These are phyloP conservation scores for Hystrix brachyura DNA, from an alignment of 2,113 vertebrate species.

Conservation along the genomic window DNA sequence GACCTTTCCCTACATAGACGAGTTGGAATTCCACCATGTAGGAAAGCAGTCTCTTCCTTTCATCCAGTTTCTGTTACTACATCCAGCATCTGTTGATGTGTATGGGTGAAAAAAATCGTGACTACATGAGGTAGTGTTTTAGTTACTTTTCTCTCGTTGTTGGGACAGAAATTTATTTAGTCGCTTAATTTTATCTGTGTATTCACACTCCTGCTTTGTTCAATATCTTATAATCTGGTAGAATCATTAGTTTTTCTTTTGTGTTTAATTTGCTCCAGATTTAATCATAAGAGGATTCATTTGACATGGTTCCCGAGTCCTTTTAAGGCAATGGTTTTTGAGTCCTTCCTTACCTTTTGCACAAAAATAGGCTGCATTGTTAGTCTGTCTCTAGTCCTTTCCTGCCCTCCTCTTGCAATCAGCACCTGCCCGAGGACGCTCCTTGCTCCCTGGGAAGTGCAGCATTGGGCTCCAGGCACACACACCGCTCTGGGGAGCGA, in stretches of 20 bases:
- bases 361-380: neutral
- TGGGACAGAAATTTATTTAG: too few species aligned
- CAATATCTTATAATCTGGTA: neutral
- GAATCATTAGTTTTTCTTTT: neutral
- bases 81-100: too few species aligned
- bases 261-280: neutral
- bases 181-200: neutral
- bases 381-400: neutral
- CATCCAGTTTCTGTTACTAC: too few species aligned
- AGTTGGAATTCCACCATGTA: neutral
- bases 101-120: too few species aligned
- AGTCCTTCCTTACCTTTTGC: neutral
- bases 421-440: neutral
- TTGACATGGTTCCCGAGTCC: neutral
- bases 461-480: accelerated
- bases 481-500: neutral
- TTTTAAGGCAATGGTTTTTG: neutral
- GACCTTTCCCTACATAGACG: neutral
- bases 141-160: too few species aligned
- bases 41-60: neutral
- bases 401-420: neutral
- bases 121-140: too few species aligned
- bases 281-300: neutral
- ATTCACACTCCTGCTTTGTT: neutral
- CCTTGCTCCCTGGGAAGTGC: neutral